Base-by-base conservation (phyloP, 2,797 vertebrate species). In the Lates japonicus region DNA sequence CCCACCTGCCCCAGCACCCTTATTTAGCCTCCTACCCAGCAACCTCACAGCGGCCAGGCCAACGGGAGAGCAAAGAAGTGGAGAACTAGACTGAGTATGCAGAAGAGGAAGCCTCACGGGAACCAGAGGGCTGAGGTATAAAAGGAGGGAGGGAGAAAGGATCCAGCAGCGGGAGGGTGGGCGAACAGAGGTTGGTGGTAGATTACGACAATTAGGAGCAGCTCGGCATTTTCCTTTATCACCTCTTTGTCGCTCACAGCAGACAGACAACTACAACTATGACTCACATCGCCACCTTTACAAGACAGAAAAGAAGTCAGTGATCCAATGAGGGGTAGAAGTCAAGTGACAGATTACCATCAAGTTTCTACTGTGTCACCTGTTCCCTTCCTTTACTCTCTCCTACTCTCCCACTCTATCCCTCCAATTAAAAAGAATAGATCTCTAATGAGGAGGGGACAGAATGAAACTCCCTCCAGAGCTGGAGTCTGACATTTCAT, bases 1-100 rank as follows among this genome's bases (percentile, higher is more conserved):
- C 93, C 94, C 19, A 89, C 86, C 68, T 95, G 87, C 95, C 95
- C 62, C 95, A 96, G 84, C 95, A 96, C 78, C 95, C 95, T 1
- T 96, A 96, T 91, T 75, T 96, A 72, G 95, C 95, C n/a, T n/a
- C 19, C 89, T 96, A 13, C 90, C 93, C 25, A 77, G 73, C 87
- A 92, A 82, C 84, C 75, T 44, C 82, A 78, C 39, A 76, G 66
- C 25, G 8, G 59, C 71, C 91, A 90, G 12, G 55, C 67, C 42
- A 81, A 17, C 7, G 84, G 74, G 91, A 93, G 55, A 81, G 70
- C 86, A 93, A 91, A 80, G 94, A 94, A 63, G 33, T 35, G 7
- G 94, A 94, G n/a, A 85, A 77, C 6, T 89, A 92, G 25, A 73
- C 68, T 16, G 89, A 82, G 44, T 92, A 69, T 22, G 51, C 54